Evolutionary conservation across 2,113 vertebrate species (phyloP).

Genomic region (Nesogale talazaci): DNA sequence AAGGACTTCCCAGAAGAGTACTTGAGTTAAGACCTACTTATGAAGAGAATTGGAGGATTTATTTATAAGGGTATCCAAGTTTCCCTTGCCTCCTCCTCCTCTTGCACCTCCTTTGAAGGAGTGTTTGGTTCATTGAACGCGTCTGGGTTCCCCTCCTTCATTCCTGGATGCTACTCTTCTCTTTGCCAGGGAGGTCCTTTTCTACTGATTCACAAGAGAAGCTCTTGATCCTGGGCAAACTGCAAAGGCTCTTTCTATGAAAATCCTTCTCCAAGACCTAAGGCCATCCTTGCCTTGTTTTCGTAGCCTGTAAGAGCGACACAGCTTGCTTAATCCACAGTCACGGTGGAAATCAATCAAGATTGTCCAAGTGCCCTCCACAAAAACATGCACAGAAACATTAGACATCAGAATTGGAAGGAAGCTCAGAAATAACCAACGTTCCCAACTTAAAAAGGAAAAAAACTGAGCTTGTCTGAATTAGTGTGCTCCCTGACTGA

Average conservation of each 20-base stretch:
- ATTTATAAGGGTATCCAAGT: background rate
- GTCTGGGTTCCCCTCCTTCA: background rate
- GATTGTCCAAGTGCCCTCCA: constrained; percentile 30
- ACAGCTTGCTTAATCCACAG: background rate
- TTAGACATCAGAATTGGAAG: background rate
- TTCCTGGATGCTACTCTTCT: background rate
- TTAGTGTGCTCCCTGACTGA: constrained; percentile 45
- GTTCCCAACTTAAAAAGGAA: constrained; percentile 65
- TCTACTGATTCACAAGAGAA: background rate
- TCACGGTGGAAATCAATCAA: background rate
- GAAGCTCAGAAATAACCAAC: constrained; percentile 57
- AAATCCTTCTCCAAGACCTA: background rate
- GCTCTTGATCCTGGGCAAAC: background rate
- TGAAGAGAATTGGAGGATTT: background rate
- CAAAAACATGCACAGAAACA: background rate
- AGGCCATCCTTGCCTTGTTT: background rate
- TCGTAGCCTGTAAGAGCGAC: background rate
- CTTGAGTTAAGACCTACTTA: background rate
- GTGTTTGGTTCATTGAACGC: background rate
- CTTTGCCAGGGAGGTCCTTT: background rate
- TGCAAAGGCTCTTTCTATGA: background rate
- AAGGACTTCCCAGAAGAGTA: constrained; percentile 27
- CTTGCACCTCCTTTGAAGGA: background rate
- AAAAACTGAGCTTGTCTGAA: background rate
- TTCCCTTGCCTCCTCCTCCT: background rate